Base-by-base conservation (phyloP, 2,113 vertebrate species). In the Zosterops lateralis region DNA sequence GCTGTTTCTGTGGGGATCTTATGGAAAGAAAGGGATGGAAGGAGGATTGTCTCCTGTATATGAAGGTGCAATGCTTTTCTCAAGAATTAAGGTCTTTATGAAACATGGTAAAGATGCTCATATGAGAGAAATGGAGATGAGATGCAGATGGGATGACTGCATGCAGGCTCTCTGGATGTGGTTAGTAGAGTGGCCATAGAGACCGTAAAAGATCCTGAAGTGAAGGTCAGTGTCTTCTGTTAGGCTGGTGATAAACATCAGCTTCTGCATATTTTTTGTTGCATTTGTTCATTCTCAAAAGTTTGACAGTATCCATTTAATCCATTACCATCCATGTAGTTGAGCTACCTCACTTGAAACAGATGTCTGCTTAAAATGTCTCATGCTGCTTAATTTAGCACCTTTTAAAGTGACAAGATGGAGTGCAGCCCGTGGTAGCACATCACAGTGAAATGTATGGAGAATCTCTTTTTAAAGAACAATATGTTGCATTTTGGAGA, bases 301-400 rank as follows among this genome's bases (percentile, higher is more conserved):
- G 28, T 70, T 57, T 80, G 28, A 47, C 42, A 26, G n/a, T 60
- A 75, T 78, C 70, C 57, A 71, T 67, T 86, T 80, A 70, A 66
- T 84, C 29, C 28, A 31, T 86, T 90, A 42, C 40, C 62, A 31
- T 44, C 87, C 62, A 11, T 64, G 40, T 51, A 48, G 65, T 18
- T 84, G 31, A 82, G 62, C n/a, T 80, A 8, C 60, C 66, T 87
- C 25, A 56, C 66, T 92, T 84, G 82, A 85, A 96, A 79, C 77
- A 93, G 81, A 67, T 82, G 74, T 75, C 81, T 84, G 29, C 45
- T 87, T 75, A 60, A 92, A 91, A 74, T 82, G 57, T 71, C 66
- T 96, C 61, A 45, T 3, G 9, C 57, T 91, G 81, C 70, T 95
- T 92, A 72, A 74, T 92, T 95, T 96, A 94, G 74, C 62, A 61